phyloP scores from a whole-genome alignment of 2,888 invertebrate species.

The Agonopterix arenella region DNA sequence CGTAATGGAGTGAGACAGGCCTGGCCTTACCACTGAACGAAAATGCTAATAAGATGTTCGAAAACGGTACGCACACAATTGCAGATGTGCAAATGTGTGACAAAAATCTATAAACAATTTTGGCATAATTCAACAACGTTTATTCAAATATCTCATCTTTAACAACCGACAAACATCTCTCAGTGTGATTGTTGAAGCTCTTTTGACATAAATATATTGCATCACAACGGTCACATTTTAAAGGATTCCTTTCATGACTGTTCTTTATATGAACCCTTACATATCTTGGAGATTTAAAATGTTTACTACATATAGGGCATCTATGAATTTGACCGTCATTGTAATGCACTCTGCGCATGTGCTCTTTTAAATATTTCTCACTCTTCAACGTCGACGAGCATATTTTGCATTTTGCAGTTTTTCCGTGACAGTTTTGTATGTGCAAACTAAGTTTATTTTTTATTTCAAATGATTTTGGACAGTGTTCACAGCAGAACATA shows the following conservation, averaged over 20 bases:
- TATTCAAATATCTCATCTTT: no score
- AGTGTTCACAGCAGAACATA: conserved; percentile 15
- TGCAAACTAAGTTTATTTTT: conserved; percentile 15
- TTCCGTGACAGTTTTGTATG: conserved; percentile 21
- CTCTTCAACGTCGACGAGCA: conserved; percentile 25
- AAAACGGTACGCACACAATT: no score
- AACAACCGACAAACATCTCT: no score
- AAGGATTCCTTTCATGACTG: not conserved
- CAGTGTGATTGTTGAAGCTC: no score
- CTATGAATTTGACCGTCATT: conserved; percentile 20
- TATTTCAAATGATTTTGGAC: conserved; percentile 14
- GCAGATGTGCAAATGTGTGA: no score
- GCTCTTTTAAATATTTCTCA: conserved; percentile 17
- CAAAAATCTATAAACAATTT: no score
- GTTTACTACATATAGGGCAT: conserved; percentile 28
- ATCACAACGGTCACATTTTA: not conserved
- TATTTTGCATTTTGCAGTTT: conserved; percentile 14
- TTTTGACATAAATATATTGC: no score
- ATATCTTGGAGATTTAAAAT: conserved; percentile 28
- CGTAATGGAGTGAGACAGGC: no score
- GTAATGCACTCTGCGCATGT: conserved; percentile 25
- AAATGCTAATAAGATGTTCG: no score
- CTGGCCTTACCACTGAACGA: no score
- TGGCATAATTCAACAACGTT: no score
- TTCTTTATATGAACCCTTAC: conserved; percentile 30